Evolutionary conservation across 2,888 invertebrate species (phyloP).

Genomic region (Cyrtodaria siliqua): DNA sequence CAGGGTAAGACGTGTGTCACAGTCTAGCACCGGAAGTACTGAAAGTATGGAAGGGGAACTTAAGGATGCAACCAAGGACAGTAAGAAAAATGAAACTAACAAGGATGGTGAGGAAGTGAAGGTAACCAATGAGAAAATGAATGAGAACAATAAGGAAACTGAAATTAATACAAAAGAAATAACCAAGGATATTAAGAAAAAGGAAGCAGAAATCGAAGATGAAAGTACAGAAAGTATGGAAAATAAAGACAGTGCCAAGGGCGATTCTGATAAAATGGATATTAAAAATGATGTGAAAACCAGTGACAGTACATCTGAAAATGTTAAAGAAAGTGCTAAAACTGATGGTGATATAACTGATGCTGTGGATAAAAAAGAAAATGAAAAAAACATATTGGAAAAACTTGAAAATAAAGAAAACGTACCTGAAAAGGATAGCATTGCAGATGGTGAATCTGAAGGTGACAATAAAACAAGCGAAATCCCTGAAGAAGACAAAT

Average conservation of each 20-base stretch:
- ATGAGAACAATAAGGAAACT: background rate
- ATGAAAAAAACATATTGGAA: slow-evolving; percentile 6
- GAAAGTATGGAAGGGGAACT: slow-evolving; percentile 34
- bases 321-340: too few species aligned
- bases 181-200: too few species aligned
- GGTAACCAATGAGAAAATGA: background rate
- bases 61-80: background rate
- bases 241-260: background rate
- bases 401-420: background rate
- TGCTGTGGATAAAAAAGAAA: slow-evolving; percentile 1
- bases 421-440: background rate
- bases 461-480: background rate
- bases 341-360: too few species aligned
- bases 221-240: background rate
- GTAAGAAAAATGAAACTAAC: background rate
- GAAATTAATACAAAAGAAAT: too few species aligned
- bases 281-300: too few species aligned
- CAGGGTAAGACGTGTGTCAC: slow-evolving; percentile 67
- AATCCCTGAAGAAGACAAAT: slow-evolving; percentile 2
- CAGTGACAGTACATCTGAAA: background rate
- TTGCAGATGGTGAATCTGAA: too few species aligned
- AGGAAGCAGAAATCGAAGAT: background rate
- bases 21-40: slow-evolving; percentile 51
- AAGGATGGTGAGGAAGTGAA: background rate
- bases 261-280: background rate